Percentiles rank a stretch among this genome's conserved stretches.
These are phyloP conservation scores for Onychostruthus taczanowskii DNA, from an alignment of 2,113 vertebrate genomes.

Conservation along the genomic window DNA sequence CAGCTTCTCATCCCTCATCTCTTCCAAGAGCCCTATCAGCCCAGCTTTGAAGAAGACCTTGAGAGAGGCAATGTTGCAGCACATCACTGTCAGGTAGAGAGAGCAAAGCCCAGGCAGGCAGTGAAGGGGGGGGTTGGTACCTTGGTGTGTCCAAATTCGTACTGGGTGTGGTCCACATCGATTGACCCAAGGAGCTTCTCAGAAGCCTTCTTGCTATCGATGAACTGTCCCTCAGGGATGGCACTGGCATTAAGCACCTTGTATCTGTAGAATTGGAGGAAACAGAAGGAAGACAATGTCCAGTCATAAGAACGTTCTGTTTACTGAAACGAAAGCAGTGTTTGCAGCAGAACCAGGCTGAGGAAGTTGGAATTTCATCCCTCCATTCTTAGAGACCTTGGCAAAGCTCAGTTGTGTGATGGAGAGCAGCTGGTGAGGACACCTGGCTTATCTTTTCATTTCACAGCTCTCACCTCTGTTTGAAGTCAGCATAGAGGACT, in stretches of 20 bases:
- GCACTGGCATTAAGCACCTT: constrained; percentile 77
- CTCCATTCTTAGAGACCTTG: too few species aligned
- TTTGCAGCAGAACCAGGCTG: not conserved
- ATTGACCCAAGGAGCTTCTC: constrained; percentile 87
- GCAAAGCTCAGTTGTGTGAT: too few species aligned
- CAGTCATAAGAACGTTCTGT: not conserved
- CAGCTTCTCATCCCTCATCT: constrained; percentile 82
- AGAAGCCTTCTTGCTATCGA: constrained; percentile 87
- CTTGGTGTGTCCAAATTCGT: constrained; percentile 89
- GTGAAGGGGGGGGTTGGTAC: constrained; percentile 33
- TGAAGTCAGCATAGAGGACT: too few species aligned
- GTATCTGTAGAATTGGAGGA: not conserved
- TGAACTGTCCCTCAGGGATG: constrained; percentile 88
- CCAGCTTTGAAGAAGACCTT: too few species aligned
- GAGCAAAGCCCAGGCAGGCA: too few species aligned
- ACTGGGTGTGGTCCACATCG: constrained; percentile 84
- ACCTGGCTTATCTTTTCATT: too few species aligned
- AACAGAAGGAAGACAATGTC: not conserved
- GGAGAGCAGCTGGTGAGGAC: too few species aligned
- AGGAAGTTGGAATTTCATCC: not conserved
- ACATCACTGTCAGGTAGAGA: too few species aligned
- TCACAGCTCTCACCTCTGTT: too few species aligned
- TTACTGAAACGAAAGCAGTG: not conserved
- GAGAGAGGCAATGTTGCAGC: too few species aligned
- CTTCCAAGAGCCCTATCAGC: constrained; percentile 53